A percentile compares a stretch with the other conserved stretches of the same genome.
These are phyloP conservation scores for Gymnobelideus leadbeateri DNA, from an alignment of 2,113 vertebrate genomes.

Conservation along the genomic window DNA sequence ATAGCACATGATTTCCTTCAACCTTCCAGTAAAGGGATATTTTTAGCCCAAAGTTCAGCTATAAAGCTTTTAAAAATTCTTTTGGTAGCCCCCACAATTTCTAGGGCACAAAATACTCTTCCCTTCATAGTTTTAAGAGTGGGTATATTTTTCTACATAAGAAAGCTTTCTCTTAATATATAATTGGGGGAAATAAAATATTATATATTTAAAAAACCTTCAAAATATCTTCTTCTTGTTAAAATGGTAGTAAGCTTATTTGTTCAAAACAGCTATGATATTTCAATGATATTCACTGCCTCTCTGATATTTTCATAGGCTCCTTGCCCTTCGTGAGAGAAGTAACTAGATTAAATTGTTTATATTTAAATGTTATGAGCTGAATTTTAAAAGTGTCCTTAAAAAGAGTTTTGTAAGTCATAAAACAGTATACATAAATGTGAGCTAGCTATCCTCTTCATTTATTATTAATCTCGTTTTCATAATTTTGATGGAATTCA, in stretches of 20 bases:
- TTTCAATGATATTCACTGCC: slow-evolving; percentile 6
- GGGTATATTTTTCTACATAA: background rate
- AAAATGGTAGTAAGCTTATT: slow-evolving; percentile 3
- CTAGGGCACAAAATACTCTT: background rate
- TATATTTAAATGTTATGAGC: slow-evolving; percentile 1
- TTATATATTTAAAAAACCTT: background rate
- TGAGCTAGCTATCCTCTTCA: background rate
- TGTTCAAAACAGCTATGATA: slow-evolving; percentile 6
- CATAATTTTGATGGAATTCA: background rate
- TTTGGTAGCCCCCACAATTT: background rate
- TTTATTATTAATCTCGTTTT: background rate
- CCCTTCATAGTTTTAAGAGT: background rate
- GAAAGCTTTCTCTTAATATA: background rate
- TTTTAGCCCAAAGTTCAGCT: background rate
- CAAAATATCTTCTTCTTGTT: background rate
- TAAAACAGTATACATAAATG: background rate
- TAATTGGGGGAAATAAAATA: background rate
- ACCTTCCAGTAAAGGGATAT: background rate
- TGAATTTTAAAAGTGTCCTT: background rate
- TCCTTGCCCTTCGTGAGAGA: background rate
- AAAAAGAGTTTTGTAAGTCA: background rate
- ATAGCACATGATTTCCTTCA: background rate
- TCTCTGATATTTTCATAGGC: background rate
- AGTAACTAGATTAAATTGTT: slow-evolving; percentile 1
- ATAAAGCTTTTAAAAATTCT: background rate